Evolutionary conservation across 2,113 vertebrate species (phyloP).

Genomic region (Quiscalus mexicanus): DNA sequence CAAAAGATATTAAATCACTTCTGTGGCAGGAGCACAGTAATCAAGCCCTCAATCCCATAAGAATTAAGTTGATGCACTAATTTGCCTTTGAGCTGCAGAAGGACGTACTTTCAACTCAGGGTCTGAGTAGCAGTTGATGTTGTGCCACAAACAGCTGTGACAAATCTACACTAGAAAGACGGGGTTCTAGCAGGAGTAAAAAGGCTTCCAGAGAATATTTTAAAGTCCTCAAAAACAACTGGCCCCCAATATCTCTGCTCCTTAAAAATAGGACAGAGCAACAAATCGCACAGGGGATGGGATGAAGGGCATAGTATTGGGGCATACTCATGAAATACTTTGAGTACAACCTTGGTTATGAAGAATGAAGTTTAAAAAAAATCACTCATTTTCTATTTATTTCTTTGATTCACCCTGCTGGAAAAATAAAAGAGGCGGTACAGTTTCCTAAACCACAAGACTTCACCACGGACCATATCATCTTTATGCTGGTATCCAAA

Average conservation of each 20-base stretch:
- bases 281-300: neutral
- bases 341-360: constrained; percentile 12
- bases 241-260: neutral
- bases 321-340: constrained; percentile 26
- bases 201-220: neutral
- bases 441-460: constrained; percentile 69
- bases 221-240: neutral
- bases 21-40: constrained; percentile 11
- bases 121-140: neutral
- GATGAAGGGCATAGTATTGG: neutral
- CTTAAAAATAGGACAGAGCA: neutral
- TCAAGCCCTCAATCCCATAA: constrained; percentile 4
- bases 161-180: neutral
- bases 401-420: constrained; percentile 58
- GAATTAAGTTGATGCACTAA: neutral
- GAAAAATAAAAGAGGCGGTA: constrained; percentile 64
- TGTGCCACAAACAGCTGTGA: constrained; percentile 34
- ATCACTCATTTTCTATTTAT: constrained; percentile 39
- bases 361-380: constrained; percentile 40
- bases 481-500: constrained; percentile 62
- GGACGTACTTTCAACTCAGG: neutral
- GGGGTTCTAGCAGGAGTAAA: neutral
- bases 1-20: constrained; percentile 51
- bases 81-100: constrained; percentile 25
- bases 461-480: constrained; percentile 60